Percentiles rank a stretch among this genome's conserved stretches.
Conservation (phyloP, 2,888 invertebrate species). For the Embidobia sp. region DNA sequence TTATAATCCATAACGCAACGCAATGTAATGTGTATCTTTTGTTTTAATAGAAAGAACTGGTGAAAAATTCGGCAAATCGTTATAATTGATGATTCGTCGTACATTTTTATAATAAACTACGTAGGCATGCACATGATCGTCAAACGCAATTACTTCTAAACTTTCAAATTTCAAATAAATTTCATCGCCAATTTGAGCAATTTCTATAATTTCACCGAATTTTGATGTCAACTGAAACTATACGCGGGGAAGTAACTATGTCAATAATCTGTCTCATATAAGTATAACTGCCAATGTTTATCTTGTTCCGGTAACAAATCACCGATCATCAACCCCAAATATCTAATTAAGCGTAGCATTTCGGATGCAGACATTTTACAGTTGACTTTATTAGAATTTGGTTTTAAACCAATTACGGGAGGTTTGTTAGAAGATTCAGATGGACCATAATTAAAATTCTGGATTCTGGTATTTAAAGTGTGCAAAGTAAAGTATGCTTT, state of each 20-base stretch:
- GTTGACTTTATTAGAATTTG: constrained; percentile 17
- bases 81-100: not conserved
- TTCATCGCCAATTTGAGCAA: not conserved
- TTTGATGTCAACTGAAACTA: constrained; percentile 25
- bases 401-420: constrained; percentile 2
- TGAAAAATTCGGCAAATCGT: not conserved
- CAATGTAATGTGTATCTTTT: constrained; percentile 32
- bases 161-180: constrained; percentile 8
- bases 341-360: constrained; percentile 53
- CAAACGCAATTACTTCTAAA: constrained; percentile 47
- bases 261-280: constrained; percentile 42
- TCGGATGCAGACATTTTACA: constrained; percentile 59
- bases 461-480: constrained; percentile 18
- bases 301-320: constrained; percentile 33
- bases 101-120: constrained; percentile 5
- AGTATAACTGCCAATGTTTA: constrained; percentile 48
- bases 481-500: constrained; percentile 37
- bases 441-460: constrained; percentile 29
- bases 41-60: constrained; percentile 22
- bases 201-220: constrained; percentile 1
- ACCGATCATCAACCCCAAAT: constrained; percentile 8
- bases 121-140: constrained; percentile 45
- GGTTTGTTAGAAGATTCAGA: constrained; percentile 32
- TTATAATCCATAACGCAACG: constrained; percentile 22
- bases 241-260: constrained; percentile 23